Conservation (phyloP, 2,888 invertebrate species). For the Morpho achilles region DNA sequence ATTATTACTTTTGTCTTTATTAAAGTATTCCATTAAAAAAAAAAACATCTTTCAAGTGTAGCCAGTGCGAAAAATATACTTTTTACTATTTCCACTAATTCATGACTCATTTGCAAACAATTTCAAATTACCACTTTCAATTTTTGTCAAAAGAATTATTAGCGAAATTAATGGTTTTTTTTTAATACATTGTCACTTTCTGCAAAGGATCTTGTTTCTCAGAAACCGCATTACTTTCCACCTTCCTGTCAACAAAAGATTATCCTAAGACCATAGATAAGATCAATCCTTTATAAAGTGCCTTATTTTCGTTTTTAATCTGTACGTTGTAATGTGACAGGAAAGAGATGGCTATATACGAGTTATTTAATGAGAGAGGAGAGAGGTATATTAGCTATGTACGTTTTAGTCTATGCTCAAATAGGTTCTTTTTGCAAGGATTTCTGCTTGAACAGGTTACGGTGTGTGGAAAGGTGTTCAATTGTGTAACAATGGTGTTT, state of each 20-base stretch:
- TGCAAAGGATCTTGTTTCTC: conserved; percentile 37
- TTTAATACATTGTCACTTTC: conserved; percentile 50
- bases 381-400: too few relatives aligned
- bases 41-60: too few relatives aligned
- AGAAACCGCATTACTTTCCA: conserved; percentile 49
- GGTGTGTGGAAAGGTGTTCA: conserved; percentile 67
- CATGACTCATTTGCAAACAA: not conserved
- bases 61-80: too few relatives aligned
- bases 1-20: too few relatives aligned
- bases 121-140: not conserved
- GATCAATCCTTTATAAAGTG: conserved; percentile 22
- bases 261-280: conserved; percentile 53
- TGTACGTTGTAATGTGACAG: not conserved
- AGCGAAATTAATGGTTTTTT: conserved; percentile 5
- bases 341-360: too few relatives aligned
- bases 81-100: not conserved
- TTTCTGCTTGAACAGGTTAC: conserved; percentile 47
- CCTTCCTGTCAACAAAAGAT: conserved; percentile 74
- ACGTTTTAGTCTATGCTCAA: too few relatives aligned
- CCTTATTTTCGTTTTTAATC: conserved; percentile 10
- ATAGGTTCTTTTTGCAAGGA: conserved; percentile 31
- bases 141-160: conserved; percentile 3
- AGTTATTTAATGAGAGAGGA: too few relatives aligned
- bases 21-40: too few relatives aligned
- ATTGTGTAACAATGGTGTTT: conserved; percentile 53